Evolutionary conservation across 2,888 invertebrate species (phyloP), one percentile per base, ranked within the genome.

Genomic region (Cryptosula pallasiana): DNA sequence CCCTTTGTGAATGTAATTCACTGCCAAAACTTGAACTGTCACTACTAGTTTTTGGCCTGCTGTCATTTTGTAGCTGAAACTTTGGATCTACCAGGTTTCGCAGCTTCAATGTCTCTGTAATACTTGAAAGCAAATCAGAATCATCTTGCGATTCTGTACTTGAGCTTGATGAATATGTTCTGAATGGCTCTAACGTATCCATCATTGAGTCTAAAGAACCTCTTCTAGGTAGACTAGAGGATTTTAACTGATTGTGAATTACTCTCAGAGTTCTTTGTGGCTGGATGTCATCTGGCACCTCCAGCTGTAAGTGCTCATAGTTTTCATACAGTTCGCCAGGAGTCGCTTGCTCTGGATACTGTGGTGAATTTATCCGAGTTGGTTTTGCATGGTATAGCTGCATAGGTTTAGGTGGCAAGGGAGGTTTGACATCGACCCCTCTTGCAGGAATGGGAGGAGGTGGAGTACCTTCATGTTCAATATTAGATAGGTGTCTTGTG

Each of bases 31-130:
- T 23, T 32, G 57, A 35, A 54, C 72, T 72, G 55, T 71, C 72
- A 32, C 71, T 71, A n/a, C 55, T 36, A 13, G 70, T 72, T n/a
- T 72, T 69, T 27, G 32, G 58, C 32, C 69, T 73, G 1, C 74
- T 69, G 16, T 74, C 69, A 71, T 9, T 78, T 75, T 69, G 76
- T 77, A 72, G 20, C 57, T 25, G 20, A 72, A 78, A 78, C 73
- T 78, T 80, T 0, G 80, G 80, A 72, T 80, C 81, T 55, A 80
- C 76, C 55, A 83, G 75, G 45, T 79, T 78, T 73, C 80, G 78
- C 34, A 81, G 76, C 74, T 81, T 81, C 72, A 81, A 80, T 0
- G 82, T 81, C 2, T 80, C 76, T 1, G 82, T 81, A 9, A 82
- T 75, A 36, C 79, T 79, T 9, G 80, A 77, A 13, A 83, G 75